Conservation (phyloP, 92 coral and sea anemone species). For the Siderastrea siderea region DNA sequence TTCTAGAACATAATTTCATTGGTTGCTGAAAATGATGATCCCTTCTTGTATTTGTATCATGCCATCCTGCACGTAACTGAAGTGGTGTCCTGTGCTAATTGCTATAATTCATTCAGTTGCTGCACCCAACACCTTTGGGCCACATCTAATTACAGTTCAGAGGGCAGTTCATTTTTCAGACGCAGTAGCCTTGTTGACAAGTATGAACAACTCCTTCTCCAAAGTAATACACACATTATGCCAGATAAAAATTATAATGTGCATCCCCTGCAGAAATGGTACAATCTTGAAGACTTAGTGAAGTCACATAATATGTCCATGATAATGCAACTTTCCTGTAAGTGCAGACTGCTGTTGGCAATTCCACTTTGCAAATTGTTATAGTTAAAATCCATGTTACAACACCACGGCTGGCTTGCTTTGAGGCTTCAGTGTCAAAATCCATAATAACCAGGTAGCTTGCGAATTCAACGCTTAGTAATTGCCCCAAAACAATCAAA, state of each 20-base stretch:
- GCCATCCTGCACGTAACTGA: neutral
- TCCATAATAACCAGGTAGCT: slow-evolving; percentile 19
- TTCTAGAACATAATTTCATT: too few relatives aligned
- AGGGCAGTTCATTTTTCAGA: too few relatives aligned
- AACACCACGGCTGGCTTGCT: neutral
- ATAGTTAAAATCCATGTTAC: neutral
- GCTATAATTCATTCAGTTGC: neutral
- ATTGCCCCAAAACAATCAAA: slow-evolving; percentile 34
- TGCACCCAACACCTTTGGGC: too few relatives aligned
- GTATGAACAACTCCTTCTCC: too few relatives aligned
- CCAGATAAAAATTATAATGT: too few relatives aligned
- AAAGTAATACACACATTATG: too few relatives aligned
- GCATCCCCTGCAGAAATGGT: neutral
- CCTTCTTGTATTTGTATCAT: neutral
- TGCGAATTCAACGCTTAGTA: slow-evolving; percentile 1
- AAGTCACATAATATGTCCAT: neutral
- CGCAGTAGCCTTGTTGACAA: too few relatives aligned
- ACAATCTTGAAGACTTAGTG: neutral
- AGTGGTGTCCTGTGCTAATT: neutral
- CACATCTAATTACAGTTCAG: too few relatives aligned
- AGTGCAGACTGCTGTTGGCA: neutral
- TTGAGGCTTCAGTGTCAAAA: neutral
- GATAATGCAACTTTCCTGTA: neutral
- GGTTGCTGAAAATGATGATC: neutral
- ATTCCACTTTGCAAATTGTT: neutral